Percentiles rank a stretch among this genome's conserved stretches.
Conservation (phyloP, 2,797 vertebrate genomes). For the Ctenopoma kingsleyae region DNA sequence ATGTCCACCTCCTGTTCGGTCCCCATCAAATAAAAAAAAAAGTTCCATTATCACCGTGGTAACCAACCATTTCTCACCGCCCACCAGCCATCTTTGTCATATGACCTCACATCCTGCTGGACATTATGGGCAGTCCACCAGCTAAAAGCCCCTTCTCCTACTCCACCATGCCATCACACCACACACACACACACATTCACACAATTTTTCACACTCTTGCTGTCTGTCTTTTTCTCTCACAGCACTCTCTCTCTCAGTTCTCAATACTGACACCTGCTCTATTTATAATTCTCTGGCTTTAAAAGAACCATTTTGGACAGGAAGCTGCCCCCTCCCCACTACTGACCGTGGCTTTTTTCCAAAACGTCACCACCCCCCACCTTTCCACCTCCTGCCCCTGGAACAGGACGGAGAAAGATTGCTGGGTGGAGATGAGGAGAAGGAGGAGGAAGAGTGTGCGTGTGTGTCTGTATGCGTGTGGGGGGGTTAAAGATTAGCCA, state of each 20-base stretch:
- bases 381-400: constrained; percentile 74
- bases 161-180: constrained; percentile 57
- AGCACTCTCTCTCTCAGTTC: constrained; percentile 60
- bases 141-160: constrained; percentile 71
- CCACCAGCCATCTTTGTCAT: constrained; percentile 78
- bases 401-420: constrained; percentile 65
- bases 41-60: constrained; percentile 70
- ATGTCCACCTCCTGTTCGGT: constrained; percentile 23
- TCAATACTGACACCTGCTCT: constrained; percentile 81
- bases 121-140: constrained; percentile 78
- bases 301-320: constrained; percentile 78
- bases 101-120: constrained; percentile 81
- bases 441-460: constrained; percentile 6
- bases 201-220: constrained; percentile 78
- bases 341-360: constrained; percentile 72
- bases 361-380: constrained; percentile 74
- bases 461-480: constrained; percentile 15
- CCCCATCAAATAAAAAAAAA: constrained; percentile 44
- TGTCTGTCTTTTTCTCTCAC: constrained; percentile 73
- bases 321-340: constrained; percentile 73
- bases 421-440: constrained; percentile 44
- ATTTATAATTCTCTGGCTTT: constrained; percentile 81
- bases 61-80: constrained; percentile 77
- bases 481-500: constrained; percentile 76
- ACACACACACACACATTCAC: constrained; percentile 63